phyloP scores from a whole-genome alignment of 2,888 invertebrate genomes.

The Microdon myrmicae region DNA sequence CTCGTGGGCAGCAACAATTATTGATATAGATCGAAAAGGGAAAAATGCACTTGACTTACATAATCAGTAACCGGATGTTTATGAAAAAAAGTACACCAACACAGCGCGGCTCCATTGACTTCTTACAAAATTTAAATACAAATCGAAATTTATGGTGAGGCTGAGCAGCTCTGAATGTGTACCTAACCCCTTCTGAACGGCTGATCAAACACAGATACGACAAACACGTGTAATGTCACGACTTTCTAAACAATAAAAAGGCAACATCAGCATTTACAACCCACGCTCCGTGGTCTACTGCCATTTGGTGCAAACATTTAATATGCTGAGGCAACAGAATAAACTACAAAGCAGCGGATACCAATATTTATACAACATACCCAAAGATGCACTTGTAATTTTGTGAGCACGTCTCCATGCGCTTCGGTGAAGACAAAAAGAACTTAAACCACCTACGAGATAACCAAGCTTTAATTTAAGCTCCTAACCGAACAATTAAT shows the following conservation, averaged over 20 bases:
- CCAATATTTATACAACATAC: slow-evolving; percentile 29
- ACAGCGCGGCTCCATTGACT: no score
- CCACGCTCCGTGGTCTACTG: neutral
- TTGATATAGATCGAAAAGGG: no score
- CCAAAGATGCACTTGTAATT: slow-evolving; percentile 3
- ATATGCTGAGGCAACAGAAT: slow-evolving; percentile 6
- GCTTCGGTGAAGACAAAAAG: neutral
- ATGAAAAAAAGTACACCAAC: no score
- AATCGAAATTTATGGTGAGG: no score
- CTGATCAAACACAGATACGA: slow-evolving; percentile 16
- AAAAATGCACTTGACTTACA: no score
- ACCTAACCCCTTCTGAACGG: slow-evolving; percentile 14
- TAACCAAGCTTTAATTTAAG: slow-evolving; percentile 41
- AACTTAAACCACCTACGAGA: neutral
- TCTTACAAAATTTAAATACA: no score
- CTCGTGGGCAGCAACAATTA: no score
- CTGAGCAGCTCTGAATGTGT: neutral
- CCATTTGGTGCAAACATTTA: neutral
- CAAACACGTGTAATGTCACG: slow-evolving; percentile 8
- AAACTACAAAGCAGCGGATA: slow-evolving; percentile 9
- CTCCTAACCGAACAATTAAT: slow-evolving; percentile 32
- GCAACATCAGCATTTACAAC: neutral
- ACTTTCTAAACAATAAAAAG: slow-evolving; percentile 17
- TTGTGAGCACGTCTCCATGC: slow-evolving; percentile 3
- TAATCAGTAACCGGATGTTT: no score